A percentile compares a stretch with the other conserved stretches of the same genome.
phyloP scores from a whole-genome alignment of 2,797 vertebrate species.

The Macropus fuliginosus region DNA sequence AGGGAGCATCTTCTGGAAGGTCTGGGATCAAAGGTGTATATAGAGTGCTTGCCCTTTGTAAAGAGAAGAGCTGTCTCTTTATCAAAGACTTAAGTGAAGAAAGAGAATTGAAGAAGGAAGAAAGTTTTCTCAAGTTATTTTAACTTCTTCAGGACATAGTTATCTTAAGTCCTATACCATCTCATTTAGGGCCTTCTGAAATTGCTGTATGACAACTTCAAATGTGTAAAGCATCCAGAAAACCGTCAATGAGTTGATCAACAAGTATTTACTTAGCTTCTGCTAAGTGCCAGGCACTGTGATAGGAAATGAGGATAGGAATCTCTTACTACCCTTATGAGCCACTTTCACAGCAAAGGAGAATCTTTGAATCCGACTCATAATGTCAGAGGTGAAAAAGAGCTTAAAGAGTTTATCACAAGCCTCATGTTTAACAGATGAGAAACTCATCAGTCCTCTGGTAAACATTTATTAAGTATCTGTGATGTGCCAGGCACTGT shows the following conservation, averaged over 20 bases:
- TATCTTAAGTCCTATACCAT: too few species aligned
- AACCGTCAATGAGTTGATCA: not conserved
- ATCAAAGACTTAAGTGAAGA: not conserved
- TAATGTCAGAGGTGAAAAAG: not conserved
- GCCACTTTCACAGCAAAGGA: not conserved
- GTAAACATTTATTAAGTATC: too few species aligned
- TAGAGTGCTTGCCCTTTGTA: not conserved
- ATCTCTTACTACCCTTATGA: not conserved
- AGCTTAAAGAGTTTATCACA: not conserved
- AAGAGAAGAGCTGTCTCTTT: not conserved
- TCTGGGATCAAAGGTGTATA: not conserved
- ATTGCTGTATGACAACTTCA: not conserved
- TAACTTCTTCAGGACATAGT: not conserved
- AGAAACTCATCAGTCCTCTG: not conserved
- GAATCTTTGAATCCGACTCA: not conserved
- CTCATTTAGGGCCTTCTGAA: not conserved
- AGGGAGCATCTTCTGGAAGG: not conserved
- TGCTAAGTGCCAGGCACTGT: not conserved
- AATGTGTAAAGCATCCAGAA: not conserved
- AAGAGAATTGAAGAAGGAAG: not conserved
- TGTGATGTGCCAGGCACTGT: not conserved
- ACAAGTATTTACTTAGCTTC: not conserved
- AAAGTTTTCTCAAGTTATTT: not conserved
- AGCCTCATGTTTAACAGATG: not conserved
- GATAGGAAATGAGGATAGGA: not conserved